A percentile compares a stretch with the other conserved stretches of the same genome.
Conservation (phyloP, 2,797 vertebrate species). For the Zalophus californianus region DNA sequence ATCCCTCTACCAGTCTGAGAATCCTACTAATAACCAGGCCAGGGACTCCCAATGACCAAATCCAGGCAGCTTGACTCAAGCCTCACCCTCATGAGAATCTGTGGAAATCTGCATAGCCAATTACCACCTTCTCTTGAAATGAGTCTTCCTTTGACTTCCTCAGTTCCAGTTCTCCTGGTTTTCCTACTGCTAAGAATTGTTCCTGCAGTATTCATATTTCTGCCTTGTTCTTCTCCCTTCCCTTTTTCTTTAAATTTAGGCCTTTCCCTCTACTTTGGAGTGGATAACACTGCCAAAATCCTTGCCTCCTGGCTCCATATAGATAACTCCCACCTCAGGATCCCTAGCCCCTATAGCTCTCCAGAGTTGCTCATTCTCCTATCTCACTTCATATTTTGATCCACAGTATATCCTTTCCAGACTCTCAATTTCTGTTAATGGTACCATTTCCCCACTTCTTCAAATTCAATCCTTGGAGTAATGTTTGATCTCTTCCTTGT, state of each 20-base stretch:
- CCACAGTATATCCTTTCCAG: background rate
- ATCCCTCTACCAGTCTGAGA: background rate
- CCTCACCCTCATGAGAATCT: background rate
- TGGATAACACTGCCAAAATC: background rate
- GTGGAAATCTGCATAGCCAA: background rate
- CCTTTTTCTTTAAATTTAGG: background rate
- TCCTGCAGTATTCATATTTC: background rate
- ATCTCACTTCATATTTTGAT: background rate
- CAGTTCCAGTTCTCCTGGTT: background rate
- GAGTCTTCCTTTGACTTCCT: background rate
- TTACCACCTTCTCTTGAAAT: background rate
- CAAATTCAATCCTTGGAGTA: background rate
- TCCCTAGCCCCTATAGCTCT: background rate
- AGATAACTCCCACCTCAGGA: too few relatives aligned
- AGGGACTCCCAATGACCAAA: background rate
- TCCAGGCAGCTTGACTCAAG: background rate
- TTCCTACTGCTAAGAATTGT: background rate
- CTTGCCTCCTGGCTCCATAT: background rate
- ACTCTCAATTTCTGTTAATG: background rate
- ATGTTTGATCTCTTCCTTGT: background rate
- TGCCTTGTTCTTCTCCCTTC: background rate
- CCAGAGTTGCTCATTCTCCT: background rate
- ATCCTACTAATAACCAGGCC: background rate
- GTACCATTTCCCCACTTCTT: background rate
- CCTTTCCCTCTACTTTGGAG: background rate